phyloP scores from a whole-genome alignment of 2,797 vertebrate genomes.

The Pantherophis alleghaniensis region DNA sequence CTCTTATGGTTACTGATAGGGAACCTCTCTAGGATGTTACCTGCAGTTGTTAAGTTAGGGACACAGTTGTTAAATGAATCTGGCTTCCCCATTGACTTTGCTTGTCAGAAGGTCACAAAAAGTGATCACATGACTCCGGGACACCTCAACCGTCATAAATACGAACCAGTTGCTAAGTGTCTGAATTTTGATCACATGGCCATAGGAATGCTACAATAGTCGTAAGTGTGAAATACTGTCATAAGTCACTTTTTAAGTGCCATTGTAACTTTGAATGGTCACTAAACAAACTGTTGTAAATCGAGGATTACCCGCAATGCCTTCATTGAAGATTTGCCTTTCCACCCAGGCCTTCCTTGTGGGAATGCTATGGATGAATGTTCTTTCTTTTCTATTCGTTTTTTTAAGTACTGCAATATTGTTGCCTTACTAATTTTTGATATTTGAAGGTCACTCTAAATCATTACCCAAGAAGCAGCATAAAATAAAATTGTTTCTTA shows the following conservation, averaged over 20 bases:
- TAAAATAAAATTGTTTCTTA: not conserved
- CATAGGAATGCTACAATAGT: not conserved
- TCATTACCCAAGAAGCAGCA: not conserved
- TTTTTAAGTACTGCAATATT: not conserved
- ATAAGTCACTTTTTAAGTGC: not conserved
- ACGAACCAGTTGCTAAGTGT: not conserved
- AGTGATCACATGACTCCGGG: not conserved
- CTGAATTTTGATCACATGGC: not conserved
- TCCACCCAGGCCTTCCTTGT: not conserved
- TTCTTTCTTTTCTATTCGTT: not conserved
- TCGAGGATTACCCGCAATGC: not conserved
- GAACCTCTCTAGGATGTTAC: not conserved
- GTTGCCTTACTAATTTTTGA: not conserved
- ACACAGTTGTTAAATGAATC: not conserved
- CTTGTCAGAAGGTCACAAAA: not conserved
- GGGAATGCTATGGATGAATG: not conserved
- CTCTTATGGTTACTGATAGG: not conserved
- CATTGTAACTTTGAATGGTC: not conserved
- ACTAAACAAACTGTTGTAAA: not conserved
- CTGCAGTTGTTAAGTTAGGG: not conserved
- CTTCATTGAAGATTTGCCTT: not conserved
- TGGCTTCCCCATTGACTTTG: not conserved
- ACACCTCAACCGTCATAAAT: not conserved
- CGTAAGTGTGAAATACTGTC: not conserved
- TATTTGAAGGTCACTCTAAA: not conserved